Base-by-base conservation (phyloP, 2,797 vertebrate genomes). In the Crocodylus rhombifer region DNA sequence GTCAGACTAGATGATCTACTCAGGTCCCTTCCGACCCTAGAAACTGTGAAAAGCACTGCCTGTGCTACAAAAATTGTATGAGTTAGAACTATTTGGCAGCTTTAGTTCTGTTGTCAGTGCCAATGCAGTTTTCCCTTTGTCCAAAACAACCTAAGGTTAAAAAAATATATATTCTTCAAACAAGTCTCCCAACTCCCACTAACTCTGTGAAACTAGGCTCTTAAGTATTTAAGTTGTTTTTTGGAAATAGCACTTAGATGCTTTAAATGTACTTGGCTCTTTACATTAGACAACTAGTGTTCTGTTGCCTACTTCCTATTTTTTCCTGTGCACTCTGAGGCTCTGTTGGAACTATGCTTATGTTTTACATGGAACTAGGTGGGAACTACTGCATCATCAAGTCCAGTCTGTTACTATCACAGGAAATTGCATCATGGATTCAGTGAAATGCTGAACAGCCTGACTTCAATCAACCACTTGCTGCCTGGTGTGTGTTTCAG, bases 71-170 rank as follows among this genome's bases (percentile, higher is more conserved):
- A 89, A 84, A 23, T 82, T 20, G 56, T 78, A 7, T 16, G 36
- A 75, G 60, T 86, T 87, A 91, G 87, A 93, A 86, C 60, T 42
- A 15, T 92, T 87, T 91, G 73, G 89, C 42, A 42, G 42, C 9
- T 42, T 42, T 11, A 42, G 42, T 3, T 42, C 42, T 42, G 42
- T 42, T 42, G 42, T 10, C 42, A 42, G 42, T 42, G 42, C 10
- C 42, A 42, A 42, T 42, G 42, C 28, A 57, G 3, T 21, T 42
- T 75, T 94, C 93, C 91, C 93, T 80, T 85, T 65, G 86, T 42
- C 78, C 82, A 87, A 67, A 86, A 94, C 91, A 91, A 82, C 92
- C 93, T 84, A 93, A 94, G 95, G 89, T 92, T 87, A 91, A 90
- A 91, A 42, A n/a, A n/a, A n/a, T n/a, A n/a, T n/a, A n/a, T 42